phyloP scores from a whole-genome alignment of 2,888 invertebrate genomes.

The Rhyacophila evoluta region DNA sequence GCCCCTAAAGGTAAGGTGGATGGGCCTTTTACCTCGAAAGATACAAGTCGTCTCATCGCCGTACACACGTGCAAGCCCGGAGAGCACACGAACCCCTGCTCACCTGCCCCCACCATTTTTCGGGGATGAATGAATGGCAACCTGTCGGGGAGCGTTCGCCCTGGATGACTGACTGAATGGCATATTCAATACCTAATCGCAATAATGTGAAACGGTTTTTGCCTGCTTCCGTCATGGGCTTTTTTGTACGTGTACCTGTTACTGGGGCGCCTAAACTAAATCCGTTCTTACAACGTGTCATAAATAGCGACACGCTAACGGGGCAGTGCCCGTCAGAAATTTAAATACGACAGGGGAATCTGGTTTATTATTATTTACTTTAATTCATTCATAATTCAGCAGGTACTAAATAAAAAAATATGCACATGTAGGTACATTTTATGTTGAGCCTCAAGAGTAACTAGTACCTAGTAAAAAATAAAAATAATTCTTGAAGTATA shows the following conservation, averaged over 20 bases:
- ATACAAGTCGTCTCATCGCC: background rate
- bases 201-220: conserved; percentile 5
- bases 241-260: background rate
- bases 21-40: background rate
- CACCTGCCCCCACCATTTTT: background rate
- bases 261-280: background rate
- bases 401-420: too few species aligned
- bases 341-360: background rate
- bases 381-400: too few species aligned
- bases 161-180: background rate
- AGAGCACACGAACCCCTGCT: background rate
- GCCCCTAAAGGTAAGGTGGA: background rate
- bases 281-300: background rate
- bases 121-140: background rate
- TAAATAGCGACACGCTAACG: background rate
- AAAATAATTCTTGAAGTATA: too few species aligned
- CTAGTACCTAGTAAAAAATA: too few species aligned
- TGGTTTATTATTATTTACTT: too few species aligned
- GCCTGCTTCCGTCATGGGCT: background rate
- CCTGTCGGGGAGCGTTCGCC: conserved; percentile 6
- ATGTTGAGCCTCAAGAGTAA: too few species aligned
- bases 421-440: too few species aligned
- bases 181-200: conserved; percentile 12
- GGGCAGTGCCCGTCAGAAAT: background rate
- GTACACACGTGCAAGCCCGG: background rate